Evolutionary conservation across 2,797 vertebrate genomes (phyloP).

Genomic region (Spizella passerina): DNA sequence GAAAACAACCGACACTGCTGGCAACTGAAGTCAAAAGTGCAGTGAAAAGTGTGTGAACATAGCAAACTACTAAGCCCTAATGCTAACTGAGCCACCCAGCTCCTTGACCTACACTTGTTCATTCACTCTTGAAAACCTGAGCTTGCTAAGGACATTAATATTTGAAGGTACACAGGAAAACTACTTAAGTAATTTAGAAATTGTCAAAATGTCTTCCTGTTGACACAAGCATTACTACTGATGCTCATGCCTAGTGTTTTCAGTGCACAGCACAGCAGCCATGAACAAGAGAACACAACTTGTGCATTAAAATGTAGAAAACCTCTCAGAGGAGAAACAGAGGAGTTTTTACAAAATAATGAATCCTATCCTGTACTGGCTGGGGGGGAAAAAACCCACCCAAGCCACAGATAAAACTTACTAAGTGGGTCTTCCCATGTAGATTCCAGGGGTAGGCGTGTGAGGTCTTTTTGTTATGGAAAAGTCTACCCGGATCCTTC

Average conservation of each 20-base stretch:
- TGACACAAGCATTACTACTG: not conserved
- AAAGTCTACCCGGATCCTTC: conserved; percentile 93
- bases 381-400: rapidly evolving
- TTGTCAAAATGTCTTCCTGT: not conserved
- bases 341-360: not conserved
- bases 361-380: not conserved
- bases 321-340: not conserved
- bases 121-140: not conserved
- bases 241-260: not conserved
- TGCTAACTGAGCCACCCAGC: not conserved
- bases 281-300: not conserved
- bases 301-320: not conserved
- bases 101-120: not conserved
- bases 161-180: not conserved
- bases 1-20: not conserved
- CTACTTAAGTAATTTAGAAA: not conserved
- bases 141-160: not conserved
- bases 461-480: conserved; percentile 96
- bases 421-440: conserved; percentile 97
- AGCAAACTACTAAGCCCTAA: not conserved
- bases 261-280: not conserved
- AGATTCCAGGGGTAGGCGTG: conserved; percentile 95
- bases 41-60: not conserved
- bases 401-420: conserved; percentile 62
- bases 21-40: not conserved